A percentile compares a stretch with the other conserved stretches of the same genome.
Evolutionary conservation across 92 coral and sea anemone species (phyloP).

Genomic region (Heliopora coerulea): DNA sequence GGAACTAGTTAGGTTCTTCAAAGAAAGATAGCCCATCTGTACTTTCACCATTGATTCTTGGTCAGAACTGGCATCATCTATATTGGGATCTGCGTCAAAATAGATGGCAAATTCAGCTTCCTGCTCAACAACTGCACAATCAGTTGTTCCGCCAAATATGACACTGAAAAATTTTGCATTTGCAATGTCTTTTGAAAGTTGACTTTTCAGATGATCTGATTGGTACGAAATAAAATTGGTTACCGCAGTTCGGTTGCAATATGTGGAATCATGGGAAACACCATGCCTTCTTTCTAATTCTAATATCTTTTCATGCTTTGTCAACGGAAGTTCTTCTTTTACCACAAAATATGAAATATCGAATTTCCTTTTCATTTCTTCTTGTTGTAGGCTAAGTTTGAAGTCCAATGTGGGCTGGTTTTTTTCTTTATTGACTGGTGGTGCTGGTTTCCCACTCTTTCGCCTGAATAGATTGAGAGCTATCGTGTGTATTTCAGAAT

Average conservation of each 20-base stretch:
- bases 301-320: slow-evolving; percentile 48
- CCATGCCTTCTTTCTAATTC: slow-evolving; percentile 51
- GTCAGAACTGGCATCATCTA: neutral
- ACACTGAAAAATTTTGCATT: slow-evolving; percentile 51
- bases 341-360: slow-evolving; percentile 33
- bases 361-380: slow-evolving; percentile 39
- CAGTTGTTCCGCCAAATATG: slow-evolving; percentile 51
- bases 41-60: slow-evolving; percentile 53
- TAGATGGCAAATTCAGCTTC: slow-evolving; percentile 47
- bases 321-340: slow-evolving; percentile 51
- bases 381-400: slow-evolving; percentile 36
- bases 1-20: slow-evolving; percentile 22
- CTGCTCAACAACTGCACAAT: slow-evolving; percentile 35
- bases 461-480: neutral
- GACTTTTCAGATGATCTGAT: slow-evolving; percentile 36
- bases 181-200: slow-evolving; percentile 34
- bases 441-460: neutral
- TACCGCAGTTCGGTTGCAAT: slow-evolving; percentile 50
- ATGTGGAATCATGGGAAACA: slow-evolving; percentile 16
- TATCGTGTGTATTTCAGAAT: slow-evolving; percentile 12
- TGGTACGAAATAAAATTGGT: slow-evolving; percentile 53
- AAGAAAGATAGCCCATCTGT: slow-evolving; percentile 41
- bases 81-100: slow-evolving; percentile 43
- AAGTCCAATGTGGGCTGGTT: neutral
- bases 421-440: neutral